Base-by-base conservation (phyloP, 2,888 invertebrate species). In the Plutella xylostella region DNA sequence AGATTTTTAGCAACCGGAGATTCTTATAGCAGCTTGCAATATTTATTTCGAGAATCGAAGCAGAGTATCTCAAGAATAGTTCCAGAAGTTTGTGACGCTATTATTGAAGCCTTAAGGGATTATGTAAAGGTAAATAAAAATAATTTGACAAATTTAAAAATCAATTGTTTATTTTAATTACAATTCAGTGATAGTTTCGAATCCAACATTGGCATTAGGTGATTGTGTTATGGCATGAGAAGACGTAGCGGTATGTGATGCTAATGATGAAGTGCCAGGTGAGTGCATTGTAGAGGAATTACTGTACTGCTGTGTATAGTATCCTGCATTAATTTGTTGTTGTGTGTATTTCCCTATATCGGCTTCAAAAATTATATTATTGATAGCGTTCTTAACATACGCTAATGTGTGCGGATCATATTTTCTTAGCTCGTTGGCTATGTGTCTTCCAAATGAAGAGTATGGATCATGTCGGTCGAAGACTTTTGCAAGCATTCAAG, bases 301-400 rank as follows among this genome's bases (percentile, higher is more conserved):
- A 35, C 34, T 45, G 34, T 42, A 48, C 40, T 33, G n/a, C 33
- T 33, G 45, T 47, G 47, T 47, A 44, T 47, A 49, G 43, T 49
- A 47, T 49, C 43, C 47, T 41, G 40, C 47, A 42, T 45, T 35
- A 49, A 21, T 37, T 25, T 43, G 15, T 41, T 40, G 22, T 35
- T 14, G 18, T 17, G 5, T 17, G 4, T 37, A 37, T 37, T 19
- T 37, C 30, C 44, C 43, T 43, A 40, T 40, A 15, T 45, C 43
- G 19, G 48, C 48, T 14, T 46, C 43, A 33, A 28, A 42, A 39
- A 48, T 45, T n/a, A 41, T 41, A 43, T 43, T 46, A 33, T 38
- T 40, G n/a, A 46, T 46, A 15, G 48, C 35, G 17, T 46, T 19
- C 28, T 48, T 48, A 20, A 44, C 43, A 37, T 22, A 34, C 21